These are phyloP conservation scores for Scaptomyza pallida DNA, from an alignment of 1,140 invertebrate genomes.

Conservation along the genomic window DNA sequence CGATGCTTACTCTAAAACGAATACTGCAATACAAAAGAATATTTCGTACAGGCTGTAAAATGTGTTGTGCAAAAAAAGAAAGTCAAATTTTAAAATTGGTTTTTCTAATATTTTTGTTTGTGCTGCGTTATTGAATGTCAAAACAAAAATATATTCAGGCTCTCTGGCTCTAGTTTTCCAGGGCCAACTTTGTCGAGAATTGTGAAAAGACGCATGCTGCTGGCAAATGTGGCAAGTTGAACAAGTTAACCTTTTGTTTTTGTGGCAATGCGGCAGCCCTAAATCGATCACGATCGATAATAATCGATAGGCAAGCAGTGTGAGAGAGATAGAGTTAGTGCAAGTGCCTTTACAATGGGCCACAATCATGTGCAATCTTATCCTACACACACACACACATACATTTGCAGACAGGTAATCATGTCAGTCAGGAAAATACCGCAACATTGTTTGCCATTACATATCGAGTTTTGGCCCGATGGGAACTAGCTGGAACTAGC, in stretches of 20 bases:
- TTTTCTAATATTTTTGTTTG: too few relatives aligned
- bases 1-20: neutral
- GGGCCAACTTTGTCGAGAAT: neutral
- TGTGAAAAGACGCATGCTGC: slow-evolving; percentile 34
- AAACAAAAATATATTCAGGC: too few relatives aligned
- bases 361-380: slow-evolving; percentile 48
- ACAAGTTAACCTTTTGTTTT: slow-evolving; percentile 50
- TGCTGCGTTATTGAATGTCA: too few relatives aligned
- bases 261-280: slow-evolving; percentile 26
- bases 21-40: too few relatives aligned
- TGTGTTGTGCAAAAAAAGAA: neutral
- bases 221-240: slow-evolving; percentile 23
- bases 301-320: slow-evolving; percentile 45
- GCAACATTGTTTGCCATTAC: slow-evolving; percentile 51
- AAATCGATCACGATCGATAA: slow-evolving; percentile 75
- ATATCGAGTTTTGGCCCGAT: slow-evolving; percentile 44
- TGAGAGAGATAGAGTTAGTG: too few relatives aligned
- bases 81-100: too few relatives aligned
- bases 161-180: too few relatives aligned
- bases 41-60: neutral
- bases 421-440: slow-evolving; percentile 58
- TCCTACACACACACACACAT: slow-evolving; percentile 9
- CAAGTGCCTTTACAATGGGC: slow-evolving; percentile 26
- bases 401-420: slow-evolving; percentile 49
- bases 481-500: slow-evolving; percentile 48